Conservation (phyloP, 2,888 invertebrate genomes). For the Seira ritae region DNA sequence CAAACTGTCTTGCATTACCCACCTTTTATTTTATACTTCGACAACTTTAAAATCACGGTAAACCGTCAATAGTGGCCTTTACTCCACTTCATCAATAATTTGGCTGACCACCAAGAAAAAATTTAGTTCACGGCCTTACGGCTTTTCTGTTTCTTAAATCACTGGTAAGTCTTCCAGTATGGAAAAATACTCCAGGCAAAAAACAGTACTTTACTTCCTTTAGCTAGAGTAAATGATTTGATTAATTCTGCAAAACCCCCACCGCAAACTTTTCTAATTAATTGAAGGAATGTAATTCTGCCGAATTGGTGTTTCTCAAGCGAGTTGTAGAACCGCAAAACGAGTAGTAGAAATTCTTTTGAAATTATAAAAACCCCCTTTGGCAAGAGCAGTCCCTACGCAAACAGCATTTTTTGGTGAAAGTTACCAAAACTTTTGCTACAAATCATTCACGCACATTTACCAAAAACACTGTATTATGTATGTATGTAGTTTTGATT, state of each 20-base stretch:
- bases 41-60: too few relatives aligned
- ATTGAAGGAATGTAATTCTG: background rate
- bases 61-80: too few relatives aligned
- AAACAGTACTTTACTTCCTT: background rate
- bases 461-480: background rate
- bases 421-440: background rate
- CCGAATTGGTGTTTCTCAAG: background rate
- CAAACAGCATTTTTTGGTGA: background rate
- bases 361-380: background rate
- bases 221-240: background rate
- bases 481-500: background rate
- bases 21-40: too few relatives aligned
- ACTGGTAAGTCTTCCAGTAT: too few relatives aligned
- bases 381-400: background rate
- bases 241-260: background rate
- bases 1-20: too few relatives aligned
- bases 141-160: too few relatives aligned
- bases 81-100: too few relatives aligned
- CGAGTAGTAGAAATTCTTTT: background rate
- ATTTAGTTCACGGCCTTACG: too few relatives aligned
- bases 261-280: background rate
- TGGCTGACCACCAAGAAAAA: too few relatives aligned
- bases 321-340: too few relatives aligned
- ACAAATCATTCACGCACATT: conserved; percentile 2
- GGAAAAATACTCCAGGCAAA: too few relatives aligned